A percentile compares a stretch with the other conserved stretches of the same genome.
Evolutionary conservation across 2,797 vertebrate species (phyloP).

Genomic region (Pyrocephalus nanus): DNA sequence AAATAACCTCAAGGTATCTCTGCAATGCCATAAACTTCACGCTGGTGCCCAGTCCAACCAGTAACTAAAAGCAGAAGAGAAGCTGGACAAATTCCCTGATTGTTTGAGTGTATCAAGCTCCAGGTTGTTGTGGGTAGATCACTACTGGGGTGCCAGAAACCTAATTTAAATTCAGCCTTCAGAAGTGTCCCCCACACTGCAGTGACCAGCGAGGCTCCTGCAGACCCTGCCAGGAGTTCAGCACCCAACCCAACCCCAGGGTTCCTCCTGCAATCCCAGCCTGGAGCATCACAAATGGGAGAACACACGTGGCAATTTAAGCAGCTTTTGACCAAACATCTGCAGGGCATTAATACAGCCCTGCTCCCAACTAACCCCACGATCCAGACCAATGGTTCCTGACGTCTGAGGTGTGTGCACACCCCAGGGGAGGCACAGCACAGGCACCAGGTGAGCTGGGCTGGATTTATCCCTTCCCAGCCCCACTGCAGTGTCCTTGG

Average conservation of each 20-base stretch:
- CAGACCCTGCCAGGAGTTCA: background rate
- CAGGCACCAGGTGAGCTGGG: background rate
- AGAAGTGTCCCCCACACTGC: background rate
- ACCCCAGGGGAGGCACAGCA: background rate
- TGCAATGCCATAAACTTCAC: background rate
- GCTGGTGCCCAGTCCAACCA: background rate
- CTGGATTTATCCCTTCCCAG: background rate
- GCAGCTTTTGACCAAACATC: background rate
- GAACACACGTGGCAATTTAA: background rate
- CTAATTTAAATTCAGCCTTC: background rate
- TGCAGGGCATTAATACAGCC: conserved; percentile 19
- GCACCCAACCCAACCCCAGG: background rate
- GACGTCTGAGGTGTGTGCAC: background rate
- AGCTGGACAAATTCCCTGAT: background rate
- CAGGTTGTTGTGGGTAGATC: background rate
- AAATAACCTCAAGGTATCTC: conserved; percentile 10
- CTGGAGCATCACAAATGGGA: background rate
- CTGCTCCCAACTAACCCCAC: background rate
- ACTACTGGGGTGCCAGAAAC: background rate
- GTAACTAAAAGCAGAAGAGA: background rate
- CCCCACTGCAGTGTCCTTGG: background rate
- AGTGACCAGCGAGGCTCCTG: background rate
- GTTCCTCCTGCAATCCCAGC: background rate
- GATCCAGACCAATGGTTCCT: background rate
- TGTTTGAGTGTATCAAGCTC: background rate